Percentiles rank a stretch among this genome's conserved stretches.
Conservation (phyloP, 2,797 vertebrate genomes). For the Peromyscus nudipes region DNA sequence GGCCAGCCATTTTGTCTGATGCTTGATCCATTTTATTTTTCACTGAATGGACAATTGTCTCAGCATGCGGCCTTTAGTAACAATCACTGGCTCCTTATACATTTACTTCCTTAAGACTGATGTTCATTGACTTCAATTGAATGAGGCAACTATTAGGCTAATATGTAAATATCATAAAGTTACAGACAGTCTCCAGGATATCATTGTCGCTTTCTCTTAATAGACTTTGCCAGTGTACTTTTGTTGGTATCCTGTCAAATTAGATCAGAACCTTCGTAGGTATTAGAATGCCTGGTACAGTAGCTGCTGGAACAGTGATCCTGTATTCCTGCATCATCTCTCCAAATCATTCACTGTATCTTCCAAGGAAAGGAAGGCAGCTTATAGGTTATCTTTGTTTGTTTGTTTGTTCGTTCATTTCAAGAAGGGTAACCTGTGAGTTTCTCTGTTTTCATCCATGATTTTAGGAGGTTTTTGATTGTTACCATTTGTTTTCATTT, state of each 20-base stretch:
- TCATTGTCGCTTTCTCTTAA: not conserved
- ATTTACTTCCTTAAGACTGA: not conserved
- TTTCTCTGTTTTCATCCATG: not conserved
- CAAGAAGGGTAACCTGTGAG: not conserved
- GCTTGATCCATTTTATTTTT: not conserved
- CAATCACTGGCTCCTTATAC: not conserved
- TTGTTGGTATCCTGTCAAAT: not conserved
- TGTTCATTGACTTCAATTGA: not conserved
- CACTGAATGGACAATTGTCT: conserved; percentile 35
- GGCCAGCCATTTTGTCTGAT: not conserved
- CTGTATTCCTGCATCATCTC: not conserved
- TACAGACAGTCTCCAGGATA: not conserved
- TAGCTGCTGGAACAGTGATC: conserved; percentile 9
- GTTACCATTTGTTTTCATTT: not conserved
- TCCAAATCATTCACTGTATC: not conserved
- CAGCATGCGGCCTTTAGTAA: not conserved
- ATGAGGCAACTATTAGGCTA: not conserved
- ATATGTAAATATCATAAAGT: conserved; percentile 36
- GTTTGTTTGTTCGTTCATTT: not conserved
- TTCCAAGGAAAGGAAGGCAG: not conserved
- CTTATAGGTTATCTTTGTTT: not conserved
- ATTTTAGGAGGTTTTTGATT: not conserved
- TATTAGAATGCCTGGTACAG: not conserved
- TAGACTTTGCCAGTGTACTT: not conserved
- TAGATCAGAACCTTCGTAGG: not conserved